Base-by-base conservation (phyloP, 2,113 vertebrate species). In the Blennius ocellaris region DNA sequence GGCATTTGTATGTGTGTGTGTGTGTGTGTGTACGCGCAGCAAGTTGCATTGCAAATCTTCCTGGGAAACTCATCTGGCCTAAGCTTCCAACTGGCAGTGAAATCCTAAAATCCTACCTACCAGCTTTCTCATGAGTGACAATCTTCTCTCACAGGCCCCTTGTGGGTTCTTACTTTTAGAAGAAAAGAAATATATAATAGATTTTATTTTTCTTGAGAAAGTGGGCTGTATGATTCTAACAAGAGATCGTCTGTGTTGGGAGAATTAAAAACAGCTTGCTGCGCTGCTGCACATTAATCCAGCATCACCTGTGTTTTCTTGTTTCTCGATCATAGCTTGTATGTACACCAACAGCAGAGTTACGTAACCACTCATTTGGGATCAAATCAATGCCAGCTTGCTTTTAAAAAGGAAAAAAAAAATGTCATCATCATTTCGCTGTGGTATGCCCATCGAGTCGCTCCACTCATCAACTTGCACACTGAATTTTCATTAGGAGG, bases 71-170 rank as follows among this genome's bases (percentile, higher is more conserved):
- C 85, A 85, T 90, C 88, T 90, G 84, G 82, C 76, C 86, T 89
- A 90, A 92, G 85, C 87, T 85, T 87, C 73, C 80, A 82, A 86
- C 81, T 73, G 80, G 73, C 84, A 68, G 71, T 5, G 7, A 83
- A 91, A 91, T 87, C 87, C 83, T 77, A 63, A 87, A 88, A 90
- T 88, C 89, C 89, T 78, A 83, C 85, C 82, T 53, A 82, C 82
- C 74, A 76, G 80, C 80, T 90, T 83, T 85, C 67, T 86, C 85
- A 77, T 81, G 85, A 91, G 87, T 85, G 85, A 90, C 85, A 85
- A 89, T 89, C 82, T 83, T 84, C 75, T 74, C 52, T 83, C 76
- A 48, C 53, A 11, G 41, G 53, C 57, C 80, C 57, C 79, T 60
- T 43, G 47, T 74, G 63, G 80, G 8, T 50, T 77, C 58, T 76